Evolutionary conservation across 2,797 vertebrate genomes (phyloP), one percentile per base, ranked within the genome.

Genomic region (Myoxocephalus aenaeus): DNA sequence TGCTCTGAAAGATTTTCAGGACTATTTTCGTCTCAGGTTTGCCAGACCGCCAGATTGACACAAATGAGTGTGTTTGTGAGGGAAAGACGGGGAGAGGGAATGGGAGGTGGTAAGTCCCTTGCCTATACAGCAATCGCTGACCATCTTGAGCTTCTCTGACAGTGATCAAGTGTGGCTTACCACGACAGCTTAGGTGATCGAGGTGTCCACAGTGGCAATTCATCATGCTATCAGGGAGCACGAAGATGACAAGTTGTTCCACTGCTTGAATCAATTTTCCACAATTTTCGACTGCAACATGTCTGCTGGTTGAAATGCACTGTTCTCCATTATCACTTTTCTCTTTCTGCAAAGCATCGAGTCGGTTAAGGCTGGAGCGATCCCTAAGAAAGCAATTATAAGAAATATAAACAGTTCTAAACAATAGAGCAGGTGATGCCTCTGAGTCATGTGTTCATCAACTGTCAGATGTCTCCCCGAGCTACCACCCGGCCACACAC

Each of bases 141-240:
- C 79, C 91, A 78, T 93, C 89, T 94, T 87, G 89, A 90, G 90
- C 88, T 82, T 72, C 70, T 84, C 73, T 94, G 93, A 92, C 94
- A 96, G 89, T 96, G 92, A 95, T 94, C 94, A 96, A 96, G 87
- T 94, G 77, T 89, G 90, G 87, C 90, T 90, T 92, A 93, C 87
- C 73, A 36, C 92, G 93, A 93, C 82, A 94, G 88, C n/a, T 80
- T 79, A 88, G 91, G 94, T 95, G 93, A 96, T 92, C 87, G 79
- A 95, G 83, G 88, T 93, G 82, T 94, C 91, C 90, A 86, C 90
- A 76, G 87, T 90, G 86, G 92, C 90, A 90, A 95, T 96, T 94
- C 92, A 94, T 96, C 93, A 95, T 90, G 90, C 90, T 93, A 91
- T 78, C 92, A 87, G 48, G 65, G 70, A 87, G 68, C 89, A 84